Percentiles rank a stretch among this genome's conserved stretches.
These are phyloP conservation scores for Orgyia antiqua DNA, from an alignment of 2,888 invertebrate species.

Conservation along the genomic window DNA sequence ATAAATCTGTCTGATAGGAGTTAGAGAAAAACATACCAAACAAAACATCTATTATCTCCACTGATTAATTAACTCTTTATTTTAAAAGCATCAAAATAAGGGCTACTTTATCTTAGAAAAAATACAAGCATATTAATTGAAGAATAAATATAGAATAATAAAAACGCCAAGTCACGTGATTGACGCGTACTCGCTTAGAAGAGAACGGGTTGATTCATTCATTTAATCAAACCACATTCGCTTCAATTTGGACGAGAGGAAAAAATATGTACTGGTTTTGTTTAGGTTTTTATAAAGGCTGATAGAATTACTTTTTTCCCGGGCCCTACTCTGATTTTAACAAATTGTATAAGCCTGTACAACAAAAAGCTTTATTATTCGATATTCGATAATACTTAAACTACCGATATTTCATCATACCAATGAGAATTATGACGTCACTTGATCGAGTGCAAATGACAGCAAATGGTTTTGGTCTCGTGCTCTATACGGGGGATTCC, in stretches of 20 bases:
- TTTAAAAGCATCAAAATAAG: not conserved
- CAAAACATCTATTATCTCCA: not conserved
- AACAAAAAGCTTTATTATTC: too few relatives aligned
- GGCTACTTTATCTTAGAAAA: slow-evolving; percentile 1
- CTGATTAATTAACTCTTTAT: not conserved
- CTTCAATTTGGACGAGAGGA: slow-evolving; percentile 11
- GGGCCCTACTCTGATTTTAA: too few relatives aligned
- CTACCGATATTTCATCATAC: too few relatives aligned
- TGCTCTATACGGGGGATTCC: too few relatives aligned
- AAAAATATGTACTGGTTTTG: slow-evolving; percentile 20
- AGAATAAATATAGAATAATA: slow-evolving; percentile 15
- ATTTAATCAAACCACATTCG: slow-evolving; percentile 41
- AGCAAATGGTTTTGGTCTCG: too few relatives aligned
- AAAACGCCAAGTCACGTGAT: slow-evolving; percentile 38
- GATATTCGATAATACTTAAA: too few relatives aligned
- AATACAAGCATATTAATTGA: slow-evolving; percentile 24
- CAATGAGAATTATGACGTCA: too few relatives aligned
- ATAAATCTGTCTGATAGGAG: too few relatives aligned
- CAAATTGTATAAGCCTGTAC: too few relatives aligned
- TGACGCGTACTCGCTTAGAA: slow-evolving; percentile 28
- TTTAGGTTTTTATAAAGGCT: slow-evolving; percentile 6
- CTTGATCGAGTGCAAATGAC: too few relatives aligned
- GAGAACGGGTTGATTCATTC: slow-evolving; percentile 39
- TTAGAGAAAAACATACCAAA: too few relatives aligned
- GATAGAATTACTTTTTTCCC: not conserved